phyloP scores from a whole-genome alignment of 2,797 vertebrate species.

The Sorex maritimensis region DNA sequence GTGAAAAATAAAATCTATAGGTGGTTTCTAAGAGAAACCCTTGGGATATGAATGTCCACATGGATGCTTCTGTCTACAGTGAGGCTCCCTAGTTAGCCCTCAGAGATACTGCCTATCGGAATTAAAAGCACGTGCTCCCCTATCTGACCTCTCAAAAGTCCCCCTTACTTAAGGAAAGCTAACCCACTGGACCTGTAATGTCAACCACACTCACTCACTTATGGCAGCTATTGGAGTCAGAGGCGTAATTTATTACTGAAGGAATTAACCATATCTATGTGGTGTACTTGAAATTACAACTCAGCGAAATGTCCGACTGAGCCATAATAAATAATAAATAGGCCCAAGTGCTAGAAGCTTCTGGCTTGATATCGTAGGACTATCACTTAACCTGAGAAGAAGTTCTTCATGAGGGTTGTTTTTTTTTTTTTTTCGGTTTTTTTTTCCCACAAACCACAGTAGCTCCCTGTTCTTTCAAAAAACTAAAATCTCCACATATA shows the following conservation, averaged over 20 bases:
- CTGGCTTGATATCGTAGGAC: slow-evolving; percentile 54
- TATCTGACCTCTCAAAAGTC: slow-evolving; percentile 4
- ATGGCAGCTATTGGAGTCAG: slow-evolving; percentile 14
- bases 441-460: slow-evolving; percentile 16
- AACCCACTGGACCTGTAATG: slow-evolving; percentile 43
- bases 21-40: background rate
- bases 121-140: slow-evolving; percentile 6
- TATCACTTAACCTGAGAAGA: slow-evolving; percentile 59
- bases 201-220: slow-evolving; percentile 63
- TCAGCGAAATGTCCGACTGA: slow-evolving; percentile 52
- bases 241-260: slow-evolving; percentile 67
- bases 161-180: slow-evolving; percentile 4
- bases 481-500: slow-evolving; percentile 64
- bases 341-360: slow-evolving; percentile 56
- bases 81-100: background rate
- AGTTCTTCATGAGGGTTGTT: slow-evolving; percentile 4
- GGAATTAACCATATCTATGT: slow-evolving; percentile 54
- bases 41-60: background rate
- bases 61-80: background rate
- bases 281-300: slow-evolving; percentile 53
- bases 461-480: slow-evolving; percentile 39
- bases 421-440: background rate
- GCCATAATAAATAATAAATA: slow-evolving; percentile 73
- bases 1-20: background rate
- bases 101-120: slow-evolving; percentile 49